Evolutionary conservation across 2,888 invertebrate species (phyloP), one percentile per base, ranked within the genome.

Genomic region (Clusia tigrina): DNA sequence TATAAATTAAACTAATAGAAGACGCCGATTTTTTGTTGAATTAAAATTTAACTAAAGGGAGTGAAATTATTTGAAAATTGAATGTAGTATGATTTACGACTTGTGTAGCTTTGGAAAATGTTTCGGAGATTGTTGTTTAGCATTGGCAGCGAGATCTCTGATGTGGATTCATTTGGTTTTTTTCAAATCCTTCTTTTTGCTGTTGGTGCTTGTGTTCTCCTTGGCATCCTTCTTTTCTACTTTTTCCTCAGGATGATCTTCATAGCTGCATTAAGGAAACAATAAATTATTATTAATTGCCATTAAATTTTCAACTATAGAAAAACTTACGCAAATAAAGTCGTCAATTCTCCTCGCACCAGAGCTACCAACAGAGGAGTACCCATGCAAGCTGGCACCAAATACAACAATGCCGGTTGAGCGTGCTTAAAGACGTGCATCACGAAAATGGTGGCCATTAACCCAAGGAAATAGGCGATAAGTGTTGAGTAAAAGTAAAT

Each of bases 371-470:
- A 78, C 25, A 97, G 83, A 17, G 99, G 99, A 42, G 95, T 92
- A 67, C 91, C 94, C 72, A 98, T 86, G 84, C 99, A 99, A 15
- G 96, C 94, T 5, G 99, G 99, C 66, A 99, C 99, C 69, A 99
- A 87, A 85, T 99, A 99, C 74, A 99, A 86, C 63, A 99, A 87
- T 58, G 99, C 99, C 0, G 99, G 99, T 87, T 99, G 96, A 23
- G 98, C 98, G 86, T 97, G 98, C 84, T 96, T 95, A 86, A 96
- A 99, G 71, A 95, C 87, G 85, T 98, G 97, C 97, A 99, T 98
- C 65, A 99, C 94, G 72, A 94, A 89, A 83, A 99, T 97, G 1
- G 99, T 99, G 22, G 93, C 89, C 82, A 96, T 85, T 67, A 99
- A 86, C 1, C 99, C 99, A 76, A 95, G 83, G 75, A 98, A 91